Conservation (phyloP, 2,113 vertebrate genomes). For the Narcine bancroftii region DNA sequence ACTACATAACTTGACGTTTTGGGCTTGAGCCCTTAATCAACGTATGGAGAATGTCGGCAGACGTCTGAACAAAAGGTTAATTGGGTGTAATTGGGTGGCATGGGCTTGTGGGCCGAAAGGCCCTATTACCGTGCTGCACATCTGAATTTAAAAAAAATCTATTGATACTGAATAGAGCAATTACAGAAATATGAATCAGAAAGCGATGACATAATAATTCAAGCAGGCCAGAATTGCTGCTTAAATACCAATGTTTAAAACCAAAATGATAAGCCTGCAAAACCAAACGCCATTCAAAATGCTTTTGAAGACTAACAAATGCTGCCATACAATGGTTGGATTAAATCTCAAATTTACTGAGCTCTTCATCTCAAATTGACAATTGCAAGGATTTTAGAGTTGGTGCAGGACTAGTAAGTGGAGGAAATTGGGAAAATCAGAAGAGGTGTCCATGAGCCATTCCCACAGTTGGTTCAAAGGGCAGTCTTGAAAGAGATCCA, state of each 20-base stretch:
- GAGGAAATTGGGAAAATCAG: neutral
- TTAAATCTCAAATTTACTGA: neutral
- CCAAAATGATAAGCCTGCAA: neutral
- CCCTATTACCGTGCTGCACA: too few species aligned
- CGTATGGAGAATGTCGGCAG: too few species aligned
- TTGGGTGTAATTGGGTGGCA: too few species aligned
- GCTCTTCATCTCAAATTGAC: neutral
- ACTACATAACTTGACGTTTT: too few species aligned
- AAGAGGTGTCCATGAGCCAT: neutral
- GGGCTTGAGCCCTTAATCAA: too few species aligned
- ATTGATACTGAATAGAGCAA: neutral
- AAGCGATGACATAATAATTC: neutral
- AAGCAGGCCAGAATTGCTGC: neutral
- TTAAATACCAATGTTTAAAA: neutral
- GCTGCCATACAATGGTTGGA: neutral
- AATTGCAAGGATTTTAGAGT: neutral
- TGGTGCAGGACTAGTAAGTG: neutral
- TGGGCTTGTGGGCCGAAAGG: too few species aligned
- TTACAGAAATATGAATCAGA: conserved; percentile 2
- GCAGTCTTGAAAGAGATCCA: neutral
- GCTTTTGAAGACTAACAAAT: neutral
- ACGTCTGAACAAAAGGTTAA: too few species aligned
- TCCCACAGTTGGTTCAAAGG: neutral
- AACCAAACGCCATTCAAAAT: neutral
- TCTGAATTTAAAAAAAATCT: too few species aligned